Conservation (phyloP, 2,888 invertebrate species). For the Dioctria linearis region DNA sequence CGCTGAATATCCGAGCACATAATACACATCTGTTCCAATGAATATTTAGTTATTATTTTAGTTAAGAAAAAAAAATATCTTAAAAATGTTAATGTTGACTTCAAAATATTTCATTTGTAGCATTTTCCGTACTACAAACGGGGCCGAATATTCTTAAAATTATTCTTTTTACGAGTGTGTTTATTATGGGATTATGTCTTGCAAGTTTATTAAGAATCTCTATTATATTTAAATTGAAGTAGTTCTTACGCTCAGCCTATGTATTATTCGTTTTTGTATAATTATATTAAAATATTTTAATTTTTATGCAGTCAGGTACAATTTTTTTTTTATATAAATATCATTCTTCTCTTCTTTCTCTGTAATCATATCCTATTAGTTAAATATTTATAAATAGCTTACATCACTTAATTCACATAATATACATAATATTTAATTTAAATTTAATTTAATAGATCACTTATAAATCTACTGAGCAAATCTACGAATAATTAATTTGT, state of each 20-base stretch:
- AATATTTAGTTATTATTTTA: too few species aligned
- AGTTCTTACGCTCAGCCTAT: constrained; percentile 26
- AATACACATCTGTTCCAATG: too few species aligned
- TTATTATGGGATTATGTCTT: too few species aligned
- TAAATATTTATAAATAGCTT: constrained; percentile 38
- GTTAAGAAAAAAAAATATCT: too few species aligned
- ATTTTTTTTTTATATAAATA: constrained; percentile 46
- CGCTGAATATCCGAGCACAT: too few species aligned
- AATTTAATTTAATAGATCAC: constrained; percentile 24
- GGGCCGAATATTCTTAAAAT: not conserved
- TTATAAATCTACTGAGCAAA: constrained; percentile 40
- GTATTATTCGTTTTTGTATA: constrained; percentile 41
- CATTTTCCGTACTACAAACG: too few species aligned
- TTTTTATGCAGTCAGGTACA: constrained; percentile 45
- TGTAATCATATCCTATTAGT: constrained; percentile 28
- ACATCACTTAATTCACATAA: not conserved
- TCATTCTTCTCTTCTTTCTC: constrained; percentile 36
- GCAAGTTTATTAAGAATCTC: too few species aligned
- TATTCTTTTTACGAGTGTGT: not conserved
- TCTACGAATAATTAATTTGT: not conserved
- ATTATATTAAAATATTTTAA: constrained; percentile 48
- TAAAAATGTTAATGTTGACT: too few species aligned
- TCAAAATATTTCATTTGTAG: too few species aligned
- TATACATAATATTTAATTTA: constrained; percentile 19
- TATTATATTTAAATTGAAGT: constrained; percentile 4